Evolutionary conservation across 2,888 invertebrate genomes (phyloP).

Genomic region (Panopea generosa): DNA sequence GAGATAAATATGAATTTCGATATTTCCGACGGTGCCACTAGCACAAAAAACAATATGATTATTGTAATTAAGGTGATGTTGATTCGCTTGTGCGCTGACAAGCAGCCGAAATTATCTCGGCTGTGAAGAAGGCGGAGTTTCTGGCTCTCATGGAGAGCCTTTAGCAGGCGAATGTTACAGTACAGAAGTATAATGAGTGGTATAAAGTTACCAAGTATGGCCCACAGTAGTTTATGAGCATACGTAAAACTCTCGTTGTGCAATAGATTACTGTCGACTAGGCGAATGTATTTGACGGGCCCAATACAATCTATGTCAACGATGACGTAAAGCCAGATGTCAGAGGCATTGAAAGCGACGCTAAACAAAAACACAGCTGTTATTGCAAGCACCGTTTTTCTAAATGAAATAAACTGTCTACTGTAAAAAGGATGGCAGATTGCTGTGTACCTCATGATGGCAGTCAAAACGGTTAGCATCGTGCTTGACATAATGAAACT

Average conservation of each 20-base stretch:
- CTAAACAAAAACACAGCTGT: constrained; percentile 88
- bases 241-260: constrained; percentile 60
- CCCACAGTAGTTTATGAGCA: constrained; percentile 71
- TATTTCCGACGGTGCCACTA: constrained; percentile 80
- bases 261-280: constrained; percentile 50
- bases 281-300: constrained; percentile 22
- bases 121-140: constrained; percentile 73
- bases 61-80: constrained; percentile 79
- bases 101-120: constrained; percentile 69
- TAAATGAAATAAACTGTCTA: constrained; percentile 88
- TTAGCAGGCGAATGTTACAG: constrained; percentile 77
- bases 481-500: constrained; percentile 89
- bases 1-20: constrained; percentile 71
- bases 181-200: constrained; percentile 73
- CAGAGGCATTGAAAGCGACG: constrained; percentile 89
- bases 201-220: constrained; percentile 74
- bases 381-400: constrained; percentile 87
- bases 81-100: constrained; percentile 75
- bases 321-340: constrained; percentile 67
- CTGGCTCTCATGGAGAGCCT: constrained; percentile 73
- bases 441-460: constrained; percentile 90
- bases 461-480: constrained; percentile 90
- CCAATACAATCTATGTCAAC: constrained; percentile 28
- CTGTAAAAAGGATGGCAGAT: constrained; percentile 91
- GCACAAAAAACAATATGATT: constrained; percentile 77